phyloP scores from a whole-genome alignment of 2,888 invertebrate species.

The Linyphia triangularis region DNA sequence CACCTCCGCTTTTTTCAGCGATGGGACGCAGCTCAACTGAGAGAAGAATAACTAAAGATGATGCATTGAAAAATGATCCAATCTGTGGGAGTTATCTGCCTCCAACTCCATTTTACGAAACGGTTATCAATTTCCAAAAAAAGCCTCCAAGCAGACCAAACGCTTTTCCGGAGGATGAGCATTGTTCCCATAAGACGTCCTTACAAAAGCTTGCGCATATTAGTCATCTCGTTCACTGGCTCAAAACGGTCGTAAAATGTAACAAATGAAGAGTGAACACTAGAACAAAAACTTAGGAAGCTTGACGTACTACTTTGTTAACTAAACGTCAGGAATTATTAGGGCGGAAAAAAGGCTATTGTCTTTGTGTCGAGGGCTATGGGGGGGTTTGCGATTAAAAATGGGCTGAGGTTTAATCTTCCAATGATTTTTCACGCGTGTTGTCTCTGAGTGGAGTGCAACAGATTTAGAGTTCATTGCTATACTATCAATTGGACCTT shows the following conservation, averaged over 20 bases:
- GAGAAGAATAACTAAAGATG: neutral
- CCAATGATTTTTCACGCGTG: neutral
- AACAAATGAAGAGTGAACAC: neutral
- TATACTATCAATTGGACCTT: conserved; percentile 12
- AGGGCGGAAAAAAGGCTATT: conserved; percentile 24
- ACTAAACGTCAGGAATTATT: conserved; percentile 26
- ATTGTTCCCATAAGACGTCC: neutral
- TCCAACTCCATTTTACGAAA: conserved; percentile 33
- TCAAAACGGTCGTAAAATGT: conserved; percentile 20
- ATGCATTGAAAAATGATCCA: conserved; percentile 49
- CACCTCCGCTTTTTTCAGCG: conserved; percentile 8
- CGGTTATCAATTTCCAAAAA: conserved; percentile 44
- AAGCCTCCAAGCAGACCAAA: neutral
- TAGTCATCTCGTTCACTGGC: neutral
- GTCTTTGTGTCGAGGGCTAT: neutral
- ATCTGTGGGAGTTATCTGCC: conserved; percentile 35
- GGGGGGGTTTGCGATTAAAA: neutral
- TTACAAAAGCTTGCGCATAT: neutral
- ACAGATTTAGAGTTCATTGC: neutral
- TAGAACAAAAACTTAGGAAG: neutral
- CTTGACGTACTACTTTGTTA: conserved; percentile 39
- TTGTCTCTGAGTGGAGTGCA: neutral
- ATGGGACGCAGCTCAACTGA: neutral
- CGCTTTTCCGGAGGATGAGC: neutral
- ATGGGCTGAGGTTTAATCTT: neutral